Evolutionary conservation across 2,797 vertebrate species (phyloP).

Genomic region (Peromyscus attwateri): DNA sequence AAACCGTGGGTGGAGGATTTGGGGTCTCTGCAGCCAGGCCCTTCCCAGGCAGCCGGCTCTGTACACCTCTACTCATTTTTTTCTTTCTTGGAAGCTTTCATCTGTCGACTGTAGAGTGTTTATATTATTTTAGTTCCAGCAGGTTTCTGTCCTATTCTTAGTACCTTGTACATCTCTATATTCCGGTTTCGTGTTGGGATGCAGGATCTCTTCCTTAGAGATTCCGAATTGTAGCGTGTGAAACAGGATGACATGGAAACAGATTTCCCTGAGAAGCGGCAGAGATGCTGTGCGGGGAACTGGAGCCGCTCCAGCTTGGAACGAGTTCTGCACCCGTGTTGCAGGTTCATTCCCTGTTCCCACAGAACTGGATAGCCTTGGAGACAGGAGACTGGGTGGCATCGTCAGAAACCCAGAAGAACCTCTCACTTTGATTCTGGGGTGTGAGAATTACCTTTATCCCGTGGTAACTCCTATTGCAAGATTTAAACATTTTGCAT

Average conservation of each 20-base stretch:
- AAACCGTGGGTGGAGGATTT: neutral
- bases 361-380: neutral
- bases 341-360: slow-evolving; percentile 34
- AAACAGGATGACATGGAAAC: slow-evolving; percentile 74
- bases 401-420: slow-evolving; percentile 9
- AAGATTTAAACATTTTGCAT: slow-evolving; percentile 62
- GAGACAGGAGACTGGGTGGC: slow-evolving; percentile 8
- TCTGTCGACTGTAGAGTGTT: slow-evolving; percentile 71
- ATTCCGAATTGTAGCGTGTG: slow-evolving; percentile 71
- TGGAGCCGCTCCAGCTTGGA: slow-evolving; percentile 62
- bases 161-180: slow-evolving; percentile 79
- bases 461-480: neutral
- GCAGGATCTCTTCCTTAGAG: slow-evolving; percentile 72
- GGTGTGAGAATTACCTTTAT: slow-evolving; percentile 44
- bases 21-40: slow-evolving; percentile 41
- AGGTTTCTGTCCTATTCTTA: slow-evolving; percentile 82
- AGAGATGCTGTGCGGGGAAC: slow-evolving; percentile 31
- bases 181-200: slow-evolving; percentile 74
- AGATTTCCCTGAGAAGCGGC: slow-evolving; percentile 56
- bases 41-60: neutral
- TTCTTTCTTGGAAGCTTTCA: slow-evolving; percentile 69
- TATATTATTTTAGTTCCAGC: slow-evolving; percentile 78
- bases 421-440: neutral
- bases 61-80: slow-evolving; percentile 53
- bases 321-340: slow-evolving; percentile 66